Evolutionary conservation across 53 echinoderm and acorn worm species (phyloP), one percentile per base, ranked within the genome.

Genomic region (Paracentrotus lividus): DNA sequence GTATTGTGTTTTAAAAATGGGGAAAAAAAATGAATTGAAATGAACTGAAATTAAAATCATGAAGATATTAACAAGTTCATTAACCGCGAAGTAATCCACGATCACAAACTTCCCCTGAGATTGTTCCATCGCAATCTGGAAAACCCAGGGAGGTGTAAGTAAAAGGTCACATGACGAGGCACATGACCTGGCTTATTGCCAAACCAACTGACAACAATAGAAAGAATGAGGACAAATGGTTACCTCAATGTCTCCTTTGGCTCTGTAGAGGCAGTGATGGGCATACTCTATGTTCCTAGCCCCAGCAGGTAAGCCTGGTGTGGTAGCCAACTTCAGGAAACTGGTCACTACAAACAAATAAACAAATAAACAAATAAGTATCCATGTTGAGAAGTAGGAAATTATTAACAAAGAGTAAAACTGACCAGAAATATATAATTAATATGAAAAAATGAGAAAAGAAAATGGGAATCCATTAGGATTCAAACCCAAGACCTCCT

Each of bases 221-320:
- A 47, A 81, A 81, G 44, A 49, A 21, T 47, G 10, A 78, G 44
- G 81, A 78, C 81, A 45, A 69, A n/a, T 77, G 77, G 42, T 94
- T 94, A 98, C 99, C 96, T 97, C 95, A 44, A 98, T 98, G 58
- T 98, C 96, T 68, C 99, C 99, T 26, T 96, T 93, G 34, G 97
- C 97, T 77, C 93, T 54, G 13, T 95, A 95, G 36, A 98, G 97
- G 86, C 99, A 98, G 94, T 98, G 99, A 86, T 97, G 94, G 47
- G 97, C 99, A 96, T 94, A 98, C 93, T 98, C 99, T 8, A 89
- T 87, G 93, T 98, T 98, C 69, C 95, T 81, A 13, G 99, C 99
- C 51, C 97, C 99, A 34, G 96, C 99, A 40, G 99, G 97, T 49
- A 98, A 93, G 15, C 96, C 96, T 43, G 97, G 96, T 55, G 97